These are phyloP conservation scores for Xyrichtys novacula DNA, from an alignment of 2,797 vertebrate genomes.

Conservation along the genomic window DNA sequence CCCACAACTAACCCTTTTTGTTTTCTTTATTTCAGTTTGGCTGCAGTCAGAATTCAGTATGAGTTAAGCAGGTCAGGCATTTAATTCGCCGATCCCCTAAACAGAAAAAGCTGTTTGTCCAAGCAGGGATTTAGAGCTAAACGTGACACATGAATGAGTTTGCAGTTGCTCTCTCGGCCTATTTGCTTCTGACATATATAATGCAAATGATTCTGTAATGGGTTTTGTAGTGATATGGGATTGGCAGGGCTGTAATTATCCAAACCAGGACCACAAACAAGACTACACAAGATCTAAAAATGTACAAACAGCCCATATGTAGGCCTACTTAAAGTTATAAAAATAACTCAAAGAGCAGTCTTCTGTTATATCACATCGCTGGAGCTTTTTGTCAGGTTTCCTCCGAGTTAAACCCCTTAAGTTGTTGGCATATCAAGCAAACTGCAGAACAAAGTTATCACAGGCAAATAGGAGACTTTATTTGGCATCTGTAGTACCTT, in stretches of 20 bases:
- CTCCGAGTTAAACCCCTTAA: not conserved
- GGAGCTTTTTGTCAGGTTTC: not conserved
- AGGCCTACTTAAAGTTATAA: not conserved
- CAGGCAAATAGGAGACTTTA: constrained; percentile 17
- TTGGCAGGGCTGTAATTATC: not conserved
- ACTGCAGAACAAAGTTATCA: constrained; percentile 34
- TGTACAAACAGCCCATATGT: not conserved
- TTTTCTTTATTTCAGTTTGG: no score
- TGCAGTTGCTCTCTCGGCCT: not conserved
- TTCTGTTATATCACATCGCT: not conserved
- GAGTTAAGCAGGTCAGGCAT: not conserved
- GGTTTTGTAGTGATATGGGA: not conserved
- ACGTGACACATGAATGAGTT: not conserved
- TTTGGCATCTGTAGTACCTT: constrained; percentile 11
- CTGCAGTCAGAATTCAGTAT: not conserved
- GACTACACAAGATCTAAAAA: not conserved
- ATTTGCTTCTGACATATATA: not conserved
- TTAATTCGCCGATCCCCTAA: not conserved
- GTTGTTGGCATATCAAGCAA: constrained; percentile 10
- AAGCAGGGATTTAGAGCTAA: not conserved
- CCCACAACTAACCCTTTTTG: not conserved
- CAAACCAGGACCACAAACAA: not conserved
- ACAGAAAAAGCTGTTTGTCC: not conserved
- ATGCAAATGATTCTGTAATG: not conserved
- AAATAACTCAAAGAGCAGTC: not conserved